phyloP scores from a whole-genome alignment of 2,888 invertebrate species.

The Cotesia congregata region DNA sequence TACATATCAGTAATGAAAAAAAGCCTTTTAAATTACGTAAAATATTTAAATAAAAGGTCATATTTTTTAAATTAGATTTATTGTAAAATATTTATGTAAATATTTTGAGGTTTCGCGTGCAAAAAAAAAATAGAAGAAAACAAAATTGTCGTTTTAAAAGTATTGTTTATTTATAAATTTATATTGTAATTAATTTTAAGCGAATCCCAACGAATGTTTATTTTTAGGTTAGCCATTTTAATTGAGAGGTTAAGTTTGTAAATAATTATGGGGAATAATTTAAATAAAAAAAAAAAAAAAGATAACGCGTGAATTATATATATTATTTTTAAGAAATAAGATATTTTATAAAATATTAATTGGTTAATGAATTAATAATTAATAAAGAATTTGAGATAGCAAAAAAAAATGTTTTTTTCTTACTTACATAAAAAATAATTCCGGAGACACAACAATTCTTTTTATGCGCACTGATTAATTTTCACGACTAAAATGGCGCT shows the following conservation, averaged over 20 bases:
- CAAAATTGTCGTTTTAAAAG: neutral
- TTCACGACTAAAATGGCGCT: too few relatives aligned
- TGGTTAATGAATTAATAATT: neutral
- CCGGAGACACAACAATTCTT: too few relatives aligned
- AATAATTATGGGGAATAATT: neutral
- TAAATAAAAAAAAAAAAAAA: neutral
- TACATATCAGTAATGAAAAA: neutral
- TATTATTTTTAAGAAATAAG: neutral
- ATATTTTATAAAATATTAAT: slow-evolving; percentile 1
- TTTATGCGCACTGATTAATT: too few relatives aligned
- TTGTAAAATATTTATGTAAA: neutral
- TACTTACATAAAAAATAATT: too few relatives aligned
- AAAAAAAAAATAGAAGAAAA: too few relatives aligned
- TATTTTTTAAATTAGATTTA: neutral
- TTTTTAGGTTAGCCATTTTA: neutral
- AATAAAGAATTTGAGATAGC: neutral
- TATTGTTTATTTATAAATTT: slow-evolving; percentile 1
- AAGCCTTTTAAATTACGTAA: neutral
- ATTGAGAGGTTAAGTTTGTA: neutral
- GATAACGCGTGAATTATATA: neutral
- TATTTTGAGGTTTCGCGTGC: too few relatives aligned
- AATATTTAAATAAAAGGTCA: neutral
- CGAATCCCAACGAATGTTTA: neutral
- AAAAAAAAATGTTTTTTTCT: too few relatives aligned
- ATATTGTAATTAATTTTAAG: neutral